These are phyloP conservation scores for Drosophila serrata DNA, from an alignment of 1,140 invertebrate genomes.

Conservation along the genomic window DNA sequence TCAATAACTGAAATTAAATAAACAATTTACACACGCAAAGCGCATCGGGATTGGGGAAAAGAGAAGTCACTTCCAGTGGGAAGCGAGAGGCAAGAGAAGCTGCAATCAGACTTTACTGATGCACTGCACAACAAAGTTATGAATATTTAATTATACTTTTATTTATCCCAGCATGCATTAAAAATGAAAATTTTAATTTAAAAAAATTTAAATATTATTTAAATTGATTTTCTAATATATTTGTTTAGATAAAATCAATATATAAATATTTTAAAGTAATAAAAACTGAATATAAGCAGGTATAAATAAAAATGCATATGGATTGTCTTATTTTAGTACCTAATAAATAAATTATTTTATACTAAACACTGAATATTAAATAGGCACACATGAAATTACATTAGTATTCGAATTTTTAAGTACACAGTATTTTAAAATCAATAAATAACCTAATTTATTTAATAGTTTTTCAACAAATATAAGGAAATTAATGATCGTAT, in stretches of 20 bases:
- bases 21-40: conserved; percentile 64
- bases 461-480: too few relatives aligned
- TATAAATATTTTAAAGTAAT: not conserved
- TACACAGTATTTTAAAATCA: too few relatives aligned
- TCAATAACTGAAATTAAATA: conserved; percentile 46
- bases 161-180: not conserved
- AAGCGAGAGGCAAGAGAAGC: conserved; percentile 3
- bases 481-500: too few relatives aligned
- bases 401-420: too few relatives aligned
- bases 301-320: too few relatives aligned
- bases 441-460: too few relatives aligned
- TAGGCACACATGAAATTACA: too few relatives aligned
- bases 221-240: not conserved
- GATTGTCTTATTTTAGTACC: too few relatives aligned
- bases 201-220: not conserved
- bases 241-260: not conserved
- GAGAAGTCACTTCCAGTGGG: not conserved
- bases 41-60: not conserved
- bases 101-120: conserved; percentile 26
- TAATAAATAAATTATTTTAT: too few relatives aligned
- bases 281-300: not conserved
- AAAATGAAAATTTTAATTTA: not conserved
- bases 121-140: conserved; percentile 1
- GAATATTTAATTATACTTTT: not conserved
- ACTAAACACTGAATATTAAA: too few relatives aligned